These are phyloP conservation scores for Choloepus didactylus DNA, from an alignment of 2,797 vertebrate species.

Conservation along the genomic window DNA sequence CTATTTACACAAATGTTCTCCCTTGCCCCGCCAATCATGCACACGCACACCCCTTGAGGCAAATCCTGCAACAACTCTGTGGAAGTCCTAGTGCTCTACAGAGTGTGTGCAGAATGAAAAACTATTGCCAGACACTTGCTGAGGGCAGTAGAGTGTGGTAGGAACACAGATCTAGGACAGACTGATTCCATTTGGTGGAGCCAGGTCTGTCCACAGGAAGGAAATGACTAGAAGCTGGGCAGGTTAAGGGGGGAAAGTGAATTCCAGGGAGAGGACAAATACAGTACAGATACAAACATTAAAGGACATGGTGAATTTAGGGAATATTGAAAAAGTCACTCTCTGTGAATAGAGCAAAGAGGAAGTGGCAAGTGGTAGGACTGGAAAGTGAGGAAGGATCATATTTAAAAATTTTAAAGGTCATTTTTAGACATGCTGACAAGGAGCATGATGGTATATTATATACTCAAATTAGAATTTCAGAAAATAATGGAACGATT, in stretches of 20 bases:
- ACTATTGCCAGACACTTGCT: background rate
- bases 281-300: background rate
- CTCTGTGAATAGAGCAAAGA: background rate
- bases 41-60: background rate
- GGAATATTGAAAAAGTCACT: background rate
- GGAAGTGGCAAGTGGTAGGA: background rate
- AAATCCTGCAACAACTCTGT: background rate
- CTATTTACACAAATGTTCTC: background rate
- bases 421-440: background rate
- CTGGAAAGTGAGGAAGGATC: background rate
- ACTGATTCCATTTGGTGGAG: background rate
- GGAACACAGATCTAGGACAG: background rate
- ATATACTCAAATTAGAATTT: conserved; percentile 39
- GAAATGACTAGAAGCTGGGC: conserved; percentile 17
- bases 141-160: background rate
- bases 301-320: background rate
- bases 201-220: background rate
- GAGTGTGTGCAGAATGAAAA: background rate
- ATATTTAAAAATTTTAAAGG: background rate
- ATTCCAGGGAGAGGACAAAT: background rate
- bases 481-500: conserved; percentile 22
- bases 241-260: background rate
- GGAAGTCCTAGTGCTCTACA: background rate
- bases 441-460: background rate
- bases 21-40: no score